Evolutionary conservation across 2,113 vertebrate species (phyloP).

Genomic region (Oenanthe melanoleuca): DNA sequence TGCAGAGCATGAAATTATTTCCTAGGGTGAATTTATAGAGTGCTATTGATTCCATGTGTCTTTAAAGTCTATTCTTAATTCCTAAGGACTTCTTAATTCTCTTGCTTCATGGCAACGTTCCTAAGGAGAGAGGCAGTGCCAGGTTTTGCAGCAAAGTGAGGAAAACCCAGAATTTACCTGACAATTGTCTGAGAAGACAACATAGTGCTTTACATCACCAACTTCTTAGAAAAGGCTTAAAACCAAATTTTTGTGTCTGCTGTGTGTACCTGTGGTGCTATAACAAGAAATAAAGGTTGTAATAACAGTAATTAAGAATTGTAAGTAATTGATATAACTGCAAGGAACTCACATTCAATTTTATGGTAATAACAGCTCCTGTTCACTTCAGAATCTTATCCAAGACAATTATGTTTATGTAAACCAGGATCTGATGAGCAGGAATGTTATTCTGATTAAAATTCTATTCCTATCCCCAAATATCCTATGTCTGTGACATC

Average conservation of each 20-base stretch:
- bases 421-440: not conserved
- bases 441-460: not conserved
- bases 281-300: not conserved
- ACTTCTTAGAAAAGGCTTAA: not conserved
- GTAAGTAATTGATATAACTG: not conserved
- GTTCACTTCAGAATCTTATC: not conserved
- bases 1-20: not conserved
- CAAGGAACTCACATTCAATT: not conserved
- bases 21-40: not conserved
- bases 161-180: not conserved
- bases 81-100: not conserved
- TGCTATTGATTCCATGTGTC: not conserved
- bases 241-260: not conserved
- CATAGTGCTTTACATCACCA: not conserved
- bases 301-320: constrained; percentile 1
- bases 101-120: not conserved
- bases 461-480: not conserved
- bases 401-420: not conserved
- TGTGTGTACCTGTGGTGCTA: not conserved
- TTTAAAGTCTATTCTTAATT: not conserved
- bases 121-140: not conserved
- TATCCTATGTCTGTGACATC: not conserved
- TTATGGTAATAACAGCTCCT: not conserved
- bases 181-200: not conserved
- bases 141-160: not conserved